Conservation (phyloP, 2,888 invertebrate genomes). For the Bimastos eiseni region DNA sequence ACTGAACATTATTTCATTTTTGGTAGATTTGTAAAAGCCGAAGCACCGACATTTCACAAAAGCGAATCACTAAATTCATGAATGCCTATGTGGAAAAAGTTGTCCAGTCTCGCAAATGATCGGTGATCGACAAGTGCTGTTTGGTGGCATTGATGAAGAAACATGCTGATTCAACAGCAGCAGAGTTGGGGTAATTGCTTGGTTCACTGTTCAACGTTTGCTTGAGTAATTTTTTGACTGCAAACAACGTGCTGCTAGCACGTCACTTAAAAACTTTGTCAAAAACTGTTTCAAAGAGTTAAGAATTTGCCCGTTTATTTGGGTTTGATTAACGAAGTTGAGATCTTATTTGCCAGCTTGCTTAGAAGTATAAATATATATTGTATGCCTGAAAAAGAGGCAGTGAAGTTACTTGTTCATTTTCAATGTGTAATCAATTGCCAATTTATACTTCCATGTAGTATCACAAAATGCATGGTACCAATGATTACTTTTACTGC, state of each 20-base stretch:
- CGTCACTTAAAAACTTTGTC: background rate
- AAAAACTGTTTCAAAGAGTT: conserved; percentile 13
- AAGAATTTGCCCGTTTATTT: background rate
- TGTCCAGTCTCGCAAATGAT: conserved; percentile 22
- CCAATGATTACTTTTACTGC: background rate
- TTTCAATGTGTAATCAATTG: background rate
- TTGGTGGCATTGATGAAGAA: background rate
- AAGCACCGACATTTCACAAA: conserved; percentile 17
- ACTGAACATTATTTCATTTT: background rate
- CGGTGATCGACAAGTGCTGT: background rate
- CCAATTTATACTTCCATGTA: background rate
- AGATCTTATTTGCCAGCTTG: background rate
- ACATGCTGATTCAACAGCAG: conserved; percentile 13
- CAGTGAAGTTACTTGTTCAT: background rate
- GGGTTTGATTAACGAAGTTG: background rate
- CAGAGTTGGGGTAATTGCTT: background rate
- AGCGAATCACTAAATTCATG: conserved; percentile 20
- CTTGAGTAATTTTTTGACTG: background rate
- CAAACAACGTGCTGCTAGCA: conserved; percentile 13
- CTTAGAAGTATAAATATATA: background rate
- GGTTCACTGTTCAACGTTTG: conserved; percentile 9
- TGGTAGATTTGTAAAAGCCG: conserved; percentile 17
- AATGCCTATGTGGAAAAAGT: conserved; percentile 22
- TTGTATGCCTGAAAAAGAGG: background rate
- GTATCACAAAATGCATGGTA: background rate